Evolutionary conservation across 2,113 vertebrate species (phyloP), one percentile per base, ranked within the genome.

Genomic region (Bathybates hornii): DNA sequence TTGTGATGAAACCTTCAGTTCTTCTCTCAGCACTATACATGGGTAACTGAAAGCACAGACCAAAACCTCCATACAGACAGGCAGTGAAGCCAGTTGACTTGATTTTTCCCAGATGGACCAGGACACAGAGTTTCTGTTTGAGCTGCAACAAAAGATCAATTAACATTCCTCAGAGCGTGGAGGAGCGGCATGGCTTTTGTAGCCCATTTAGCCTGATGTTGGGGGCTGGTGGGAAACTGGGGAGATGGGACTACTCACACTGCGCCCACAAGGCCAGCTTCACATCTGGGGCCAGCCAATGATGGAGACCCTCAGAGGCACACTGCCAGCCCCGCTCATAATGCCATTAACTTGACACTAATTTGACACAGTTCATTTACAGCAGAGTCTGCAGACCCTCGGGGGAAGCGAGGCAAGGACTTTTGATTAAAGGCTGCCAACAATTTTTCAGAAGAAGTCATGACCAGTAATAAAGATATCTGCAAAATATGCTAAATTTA

Each of bases 261-360:
- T 87, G 79, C 24, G 10, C 56, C 85, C 87, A 85, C 85, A 76
- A 83, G 91, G 86, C 76, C 19, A 29, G 68, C 84, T 87, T 90
- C 95, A 95, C 94, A 95, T 96, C 94, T 95, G 94, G 90, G 90
- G 83, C 86, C 90, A 80, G 85, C 91, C 82, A 80, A 48, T 59
- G 81, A 91, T 78, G 66, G 82, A 84, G 91, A 82, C 90, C 83
- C 89, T 84, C 41, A 19, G 34, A 87, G 91, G 89, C 86, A 79
- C 86, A 29, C 84, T 63, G 90, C 85, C 88, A 89, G 48, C 71
- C 41, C 14, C 6, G 9, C 85, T 89, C 86, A 56, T 86, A 86
- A 89, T 90, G 41, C 86, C 80, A 91, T 92, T 90, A 87, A 89
- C 83, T 82, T 89, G 87, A 90, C 81, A 56, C 68, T 91, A 86